Evolutionary conservation across 2,113 vertebrate genomes (phyloP), one percentile per base, ranked within the genome.

Genomic region (Centropristis striata): DNA sequence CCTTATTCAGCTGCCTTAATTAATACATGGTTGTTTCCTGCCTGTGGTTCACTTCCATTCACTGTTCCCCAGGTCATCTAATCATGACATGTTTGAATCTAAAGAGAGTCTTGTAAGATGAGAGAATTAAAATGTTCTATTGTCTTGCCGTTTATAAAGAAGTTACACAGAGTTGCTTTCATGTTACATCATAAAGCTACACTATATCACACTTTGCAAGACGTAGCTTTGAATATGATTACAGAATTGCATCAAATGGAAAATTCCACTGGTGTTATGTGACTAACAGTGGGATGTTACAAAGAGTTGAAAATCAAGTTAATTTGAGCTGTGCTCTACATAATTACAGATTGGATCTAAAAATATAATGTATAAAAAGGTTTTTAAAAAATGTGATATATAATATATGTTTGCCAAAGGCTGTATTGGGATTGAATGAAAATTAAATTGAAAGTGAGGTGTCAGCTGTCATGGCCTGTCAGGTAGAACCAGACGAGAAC

Each of bases 401-500:
- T 10, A 53, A 60, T 49, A 15, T n/a, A 32, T 10, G 1, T 15
- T 25, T 25, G 36, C 75, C n/a, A 37, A 70, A 74, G 21, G 14
- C 54, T 44, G 36, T 61, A 13, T 16, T 37, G 16, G 18, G 16
- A 61, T 4, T 70, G 39, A 60, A 46, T 1, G 41, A 55, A 59
- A 57, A 37, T 39, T 42, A 83, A 78, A 54, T 75, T 25, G 8
- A 74, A 82, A 71, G 57, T 25, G n/a, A n/a, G 4, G 20, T 12
- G 28, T 72, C 61, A 51, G 58, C 11, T 2, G 46, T 72, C 68
- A 54, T 50, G 51, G 4, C 54, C 60, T 60, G 67, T 79, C 79
- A 84, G 59, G 53, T 63, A 58, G 47, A 88, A 75, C 32, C 4
- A 25, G 49, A 46, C 25, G 44, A 66, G 60, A 80, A 63, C 67